These are phyloP conservation scores for Heliothis peltigera DNA, from an alignment of 2,888 invertebrate species.

Conservation along the genomic window DNA sequence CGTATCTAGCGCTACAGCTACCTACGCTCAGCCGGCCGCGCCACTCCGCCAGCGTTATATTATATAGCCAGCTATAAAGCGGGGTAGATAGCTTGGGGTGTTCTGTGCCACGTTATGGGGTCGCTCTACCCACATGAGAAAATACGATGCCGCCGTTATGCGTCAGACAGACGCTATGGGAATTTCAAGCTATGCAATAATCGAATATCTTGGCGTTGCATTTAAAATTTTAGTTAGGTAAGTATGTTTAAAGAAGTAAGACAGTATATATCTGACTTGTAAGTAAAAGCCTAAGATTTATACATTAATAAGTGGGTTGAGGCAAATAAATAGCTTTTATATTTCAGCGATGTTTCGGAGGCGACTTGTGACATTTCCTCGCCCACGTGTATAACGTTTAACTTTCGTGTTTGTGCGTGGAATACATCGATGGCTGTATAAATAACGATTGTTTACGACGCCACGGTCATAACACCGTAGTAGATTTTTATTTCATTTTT, in stretches of 20 bases:
- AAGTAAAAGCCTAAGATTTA: no score
- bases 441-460: constrained; percentile 75
- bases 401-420: constrained; percentile 57
- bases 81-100: constrained; percentile 83
- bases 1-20: constrained; percentile 84
- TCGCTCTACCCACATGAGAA: constrained; percentile 64
- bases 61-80: constrained; percentile 80
- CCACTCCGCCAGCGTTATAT: constrained; percentile 71
- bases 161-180: constrained; percentile 42
- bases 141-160: constrained; percentile 50
- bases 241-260: no score
- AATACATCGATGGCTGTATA: constrained; percentile 62
- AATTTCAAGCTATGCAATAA: constrained; percentile 34
- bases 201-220: constrained; percentile 13
- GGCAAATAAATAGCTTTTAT: constrained; percentile 18
- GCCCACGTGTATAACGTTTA: constrained; percentile 47
- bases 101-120: constrained; percentile 72
- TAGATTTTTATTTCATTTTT: constrained; percentile 75
- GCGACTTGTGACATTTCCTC: constrained; percentile 53
- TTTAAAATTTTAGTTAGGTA: background rate
- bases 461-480: constrained; percentile 73
- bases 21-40: constrained; percentile 76
- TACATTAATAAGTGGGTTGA: background rate
- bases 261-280: no score
- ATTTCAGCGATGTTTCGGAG: constrained; percentile 44